Evolutionary conservation across 2,888 invertebrate genomes (phyloP), one percentile per base, ranked within the genome.

Genomic region (Bembecia ichneumoniformis): DNA sequence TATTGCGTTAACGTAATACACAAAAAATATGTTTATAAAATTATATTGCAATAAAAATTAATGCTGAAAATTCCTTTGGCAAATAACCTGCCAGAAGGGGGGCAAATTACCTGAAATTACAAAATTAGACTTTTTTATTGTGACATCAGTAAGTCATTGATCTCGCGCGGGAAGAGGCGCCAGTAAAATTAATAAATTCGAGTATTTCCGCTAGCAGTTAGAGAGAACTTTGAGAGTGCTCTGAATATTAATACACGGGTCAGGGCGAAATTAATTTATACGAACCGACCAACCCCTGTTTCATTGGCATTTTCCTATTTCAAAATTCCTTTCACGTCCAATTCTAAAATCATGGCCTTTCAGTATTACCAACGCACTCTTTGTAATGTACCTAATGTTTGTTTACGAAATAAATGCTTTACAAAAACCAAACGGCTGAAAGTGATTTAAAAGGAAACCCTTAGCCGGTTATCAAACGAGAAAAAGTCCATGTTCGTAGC

Each of bases 211-310:
- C 70, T 72, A 71, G 69, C 80, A 76, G 77, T 81, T 78, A 77
- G 73, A 80, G 67, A 74, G 71, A 82, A 82, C 75, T 82, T 81
- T 71, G 78, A 65, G 77, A 82, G 81, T 78, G 84, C 75, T 74
- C 79, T 80, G 82, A 84, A 83, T 84, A 82, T 83, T 82, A 84
- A 84, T 80, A 80, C 73, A 69, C 75, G 74, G 77, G 79, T 78
- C 81, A 77, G 78, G 65, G 64, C 65, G 63, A 79, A 80, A 83
- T 82, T 82, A 83, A 83, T 82, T 83, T 82, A 80, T 80, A 76
- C 79, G 68, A 74, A 74, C 75, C 76, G 65, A 71, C 71, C 71
- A 73, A 74, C 69, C 73, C 74, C 74, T 75, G 76, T 76, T 78
- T 74, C 70, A 74, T 66, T 64, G 67, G 64, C 74, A 75, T 77